phyloP scores from a whole-genome alignment of 2,888 invertebrate species.

The Andrena chrysosceles region DNA sequence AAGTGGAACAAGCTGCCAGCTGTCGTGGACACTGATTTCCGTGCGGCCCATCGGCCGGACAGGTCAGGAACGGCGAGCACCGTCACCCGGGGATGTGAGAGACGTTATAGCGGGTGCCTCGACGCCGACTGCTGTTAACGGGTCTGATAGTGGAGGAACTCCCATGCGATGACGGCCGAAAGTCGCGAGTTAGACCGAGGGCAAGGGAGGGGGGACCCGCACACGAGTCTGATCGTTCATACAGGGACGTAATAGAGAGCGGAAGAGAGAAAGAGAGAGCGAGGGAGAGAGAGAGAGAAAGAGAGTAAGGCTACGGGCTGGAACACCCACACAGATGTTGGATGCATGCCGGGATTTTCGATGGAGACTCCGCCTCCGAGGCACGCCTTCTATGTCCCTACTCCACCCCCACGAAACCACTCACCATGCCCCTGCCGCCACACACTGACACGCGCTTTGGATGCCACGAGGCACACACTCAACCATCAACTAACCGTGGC shows the following conservation, averaged over 20 bases:
- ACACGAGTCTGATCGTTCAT: slow-evolving; percentile 25
- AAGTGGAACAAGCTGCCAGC: slow-evolving; percentile 44
- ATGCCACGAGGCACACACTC: slow-evolving; percentile 46
- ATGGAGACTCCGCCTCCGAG: slow-evolving; percentile 77
- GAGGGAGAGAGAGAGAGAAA: slow-evolving; percentile 38
- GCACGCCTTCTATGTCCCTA: slow-evolving; percentile 74
- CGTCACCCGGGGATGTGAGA: slow-evolving; percentile 72
- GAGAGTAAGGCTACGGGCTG: slow-evolving; percentile 26
- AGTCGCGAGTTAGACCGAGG: slow-evolving; percentile 63
- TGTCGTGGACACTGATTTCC: slow-evolving; percentile 70
- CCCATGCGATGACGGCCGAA: slow-evolving; percentile 80
- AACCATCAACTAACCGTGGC: slow-evolving; percentile 10
- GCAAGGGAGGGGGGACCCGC: slow-evolving; percentile 49
- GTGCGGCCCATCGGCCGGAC: slow-evolving; percentile 66
- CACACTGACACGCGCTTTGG: slow-evolving; percentile 48
- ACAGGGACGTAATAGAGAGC: slow-evolving; percentile 31
- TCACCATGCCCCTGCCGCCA: slow-evolving; percentile 56
- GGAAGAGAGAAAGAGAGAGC: slow-evolving; percentile 34
- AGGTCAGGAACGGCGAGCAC: slow-evolving; percentile 66
- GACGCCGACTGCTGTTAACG: slow-evolving; percentile 83
- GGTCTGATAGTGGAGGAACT: slow-evolving; percentile 79
- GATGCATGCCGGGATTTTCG: slow-evolving; percentile 79
- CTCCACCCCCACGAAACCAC: slow-evolving; percentile 69
- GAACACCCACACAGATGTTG: slow-evolving; percentile 69
- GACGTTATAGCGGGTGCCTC: slow-evolving; percentile 81